Evolutionary conservation across 2,113 vertebrate genomes (phyloP).

Genomic region (Lathamus discolor): DNA sequence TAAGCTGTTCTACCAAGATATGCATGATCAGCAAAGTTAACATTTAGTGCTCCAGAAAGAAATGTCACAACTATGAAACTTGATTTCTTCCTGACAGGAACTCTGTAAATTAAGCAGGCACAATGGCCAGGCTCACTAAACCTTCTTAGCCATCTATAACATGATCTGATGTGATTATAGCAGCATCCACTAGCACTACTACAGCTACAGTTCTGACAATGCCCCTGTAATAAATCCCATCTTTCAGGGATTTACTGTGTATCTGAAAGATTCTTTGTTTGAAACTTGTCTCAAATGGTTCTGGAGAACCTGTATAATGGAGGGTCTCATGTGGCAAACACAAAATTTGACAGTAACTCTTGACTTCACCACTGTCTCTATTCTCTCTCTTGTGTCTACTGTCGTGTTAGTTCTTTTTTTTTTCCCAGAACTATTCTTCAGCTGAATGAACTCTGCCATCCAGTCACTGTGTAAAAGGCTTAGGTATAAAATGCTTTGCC

Average conservation of each 20-base stretch:
- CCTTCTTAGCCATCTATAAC: conserved; percentile 20
- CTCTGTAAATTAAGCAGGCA: conserved; percentile 54
- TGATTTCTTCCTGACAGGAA: conserved; percentile 58
- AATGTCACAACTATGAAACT: conserved; percentile 72
- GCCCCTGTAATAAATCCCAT: conserved; percentile 2
- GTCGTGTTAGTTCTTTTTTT: neutral
- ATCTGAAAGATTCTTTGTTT: neutral
- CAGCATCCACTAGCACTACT: neutral
- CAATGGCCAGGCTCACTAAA: conserved; percentile 23
- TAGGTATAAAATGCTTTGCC: neutral
- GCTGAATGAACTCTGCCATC: neutral
- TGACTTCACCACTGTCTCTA: neutral
- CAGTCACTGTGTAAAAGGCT: neutral
- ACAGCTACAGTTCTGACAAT: neutral
- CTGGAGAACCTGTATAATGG: neutral
- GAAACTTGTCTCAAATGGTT: neutral
- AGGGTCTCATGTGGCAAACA: neutral
- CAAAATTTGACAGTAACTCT: neutral
- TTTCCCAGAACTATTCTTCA: neutral
- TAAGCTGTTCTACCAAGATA: conserved; percentile 49
- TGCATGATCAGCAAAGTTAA: conserved; percentile 67
- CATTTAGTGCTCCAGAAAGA: conserved; percentile 68
- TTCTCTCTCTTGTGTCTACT: neutral
- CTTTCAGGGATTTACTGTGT: neutral
- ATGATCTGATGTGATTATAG: conserved; percentile 41